Percentiles rank a stretch among this genome's conserved stretches.
Evolutionary conservation across 64 coral and sea anemone species (phyloP).

Genomic region (Actinia tenebrosa): DNA sequence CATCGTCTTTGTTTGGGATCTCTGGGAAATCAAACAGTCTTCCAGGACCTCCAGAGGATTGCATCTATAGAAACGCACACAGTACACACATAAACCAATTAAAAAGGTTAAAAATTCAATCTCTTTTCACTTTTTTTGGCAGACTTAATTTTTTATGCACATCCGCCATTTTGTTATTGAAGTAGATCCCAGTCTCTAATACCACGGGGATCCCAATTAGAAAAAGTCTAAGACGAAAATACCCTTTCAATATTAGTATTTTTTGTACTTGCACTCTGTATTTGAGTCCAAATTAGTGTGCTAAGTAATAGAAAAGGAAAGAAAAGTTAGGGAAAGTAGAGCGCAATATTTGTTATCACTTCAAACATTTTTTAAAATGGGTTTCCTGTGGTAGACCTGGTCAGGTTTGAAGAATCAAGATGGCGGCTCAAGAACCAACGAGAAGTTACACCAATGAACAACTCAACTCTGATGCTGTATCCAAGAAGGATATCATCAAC

Average conservation of each 20-base stretch:
- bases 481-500: slow-evolving; percentile 96
- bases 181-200: not conserved
- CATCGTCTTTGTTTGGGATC: slow-evolving; percentile 86
- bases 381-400: slow-evolving; percentile 19
- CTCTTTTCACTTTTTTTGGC: not conserved
- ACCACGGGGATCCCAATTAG: not conserved
- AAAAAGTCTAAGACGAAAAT: too few relatives aligned
- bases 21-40: slow-evolving; percentile 66
- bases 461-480: slow-evolving; percentile 74
- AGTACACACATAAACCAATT: not conserved
- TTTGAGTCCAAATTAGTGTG: too few relatives aligned
- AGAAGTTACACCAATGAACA: slow-evolving; percentile 69
- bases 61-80: slow-evolving; percentile 43
- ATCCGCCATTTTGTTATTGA: slow-evolving; percentile 15
- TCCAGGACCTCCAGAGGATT: slow-evolving; percentile 47
- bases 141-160: not conserved
- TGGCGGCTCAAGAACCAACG: slow-evolving; percentile 66
- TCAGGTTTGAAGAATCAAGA: slow-evolving; percentile 44
- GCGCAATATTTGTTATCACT: not conserved
- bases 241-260: too few relatives aligned
- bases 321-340: too few relatives aligned
- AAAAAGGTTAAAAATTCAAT: not conserved
- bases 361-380: not conserved
- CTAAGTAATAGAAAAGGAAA: too few relatives aligned
- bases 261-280: too few relatives aligned